A percentile compares a stretch with the other conserved stretches of the same genome.
phyloP scores from a whole-genome alignment of 2,113 vertebrate genomes.

The Lophotis ruficrista region DNA sequence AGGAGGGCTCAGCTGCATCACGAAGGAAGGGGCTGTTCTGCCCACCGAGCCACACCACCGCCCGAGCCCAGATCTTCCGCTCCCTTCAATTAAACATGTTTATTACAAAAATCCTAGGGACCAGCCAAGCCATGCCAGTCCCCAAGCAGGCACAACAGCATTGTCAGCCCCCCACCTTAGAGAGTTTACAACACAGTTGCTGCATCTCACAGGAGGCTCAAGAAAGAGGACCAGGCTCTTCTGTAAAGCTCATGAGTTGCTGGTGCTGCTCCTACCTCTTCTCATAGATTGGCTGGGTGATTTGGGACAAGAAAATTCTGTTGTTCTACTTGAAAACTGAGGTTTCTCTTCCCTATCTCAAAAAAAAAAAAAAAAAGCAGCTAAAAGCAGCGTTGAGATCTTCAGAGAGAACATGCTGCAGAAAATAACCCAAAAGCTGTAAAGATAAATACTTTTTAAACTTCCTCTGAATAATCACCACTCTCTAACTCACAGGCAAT shows the following conservation, averaged over 20 bases:
- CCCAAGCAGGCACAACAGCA: background rate
- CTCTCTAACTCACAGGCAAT: background rate
- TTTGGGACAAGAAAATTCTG: background rate
- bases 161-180: background rate
- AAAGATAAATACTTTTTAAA: background rate
- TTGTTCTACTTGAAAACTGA: background rate
- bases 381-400: background rate
- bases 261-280: background rate
- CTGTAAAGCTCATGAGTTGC: background rate
- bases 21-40: background rate
- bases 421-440: background rate
- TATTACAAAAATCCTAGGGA: background rate
- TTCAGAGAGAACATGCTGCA: background rate
- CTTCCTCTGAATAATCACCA: background rate
- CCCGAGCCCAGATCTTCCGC: background rate
- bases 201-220: background rate
- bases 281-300: background rate
- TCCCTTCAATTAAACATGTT: background rate
- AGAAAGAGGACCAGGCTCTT: background rate
- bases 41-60: background rate
- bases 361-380: background rate
- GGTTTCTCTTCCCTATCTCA: background rate
- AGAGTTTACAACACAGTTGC: background rate
- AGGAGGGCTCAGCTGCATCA: background rate
- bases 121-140: background rate